These are phyloP conservation scores for Hirundichthys speculiger DNA, from an alignment of 2,113 vertebrate species.

Conservation along the genomic window DNA sequence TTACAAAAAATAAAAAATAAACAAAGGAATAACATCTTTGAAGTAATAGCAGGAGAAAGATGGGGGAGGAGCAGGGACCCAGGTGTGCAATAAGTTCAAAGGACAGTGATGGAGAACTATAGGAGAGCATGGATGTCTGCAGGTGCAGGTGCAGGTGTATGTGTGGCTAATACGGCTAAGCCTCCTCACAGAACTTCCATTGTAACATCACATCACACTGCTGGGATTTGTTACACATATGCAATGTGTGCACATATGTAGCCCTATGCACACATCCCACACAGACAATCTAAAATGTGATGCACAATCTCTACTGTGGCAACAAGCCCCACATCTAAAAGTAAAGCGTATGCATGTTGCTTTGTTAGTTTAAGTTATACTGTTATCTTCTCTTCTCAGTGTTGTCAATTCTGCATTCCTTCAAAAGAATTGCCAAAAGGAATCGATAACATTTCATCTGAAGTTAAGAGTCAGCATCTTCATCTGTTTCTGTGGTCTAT, in stretches of 20 bases:
- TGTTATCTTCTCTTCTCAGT: too few species aligned
- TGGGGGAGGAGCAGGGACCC: background rate
- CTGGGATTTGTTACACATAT: constrained; percentile 48
- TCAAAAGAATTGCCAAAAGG: background rate
- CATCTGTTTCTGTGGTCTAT: constrained; percentile 7
- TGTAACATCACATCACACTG: constrained; percentile 57
- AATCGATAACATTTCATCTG: background rate
- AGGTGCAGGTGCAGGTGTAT: constrained; percentile 44
- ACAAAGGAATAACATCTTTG: constrained; percentile 24
- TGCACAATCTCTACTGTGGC: too few species aligned
- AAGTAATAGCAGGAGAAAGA: constrained; percentile 5
- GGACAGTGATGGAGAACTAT: constrained; percentile 11
- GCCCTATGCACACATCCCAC: background rate
- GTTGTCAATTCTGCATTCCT: background rate
- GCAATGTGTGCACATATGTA: constrained; percentile 2
- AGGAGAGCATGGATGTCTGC: background rate
- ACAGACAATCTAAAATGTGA: background rate
- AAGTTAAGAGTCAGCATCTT: background rate
- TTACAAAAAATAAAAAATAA: constrained; percentile 13
- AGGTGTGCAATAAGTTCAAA: constrained; percentile 32
- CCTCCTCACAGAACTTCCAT: constrained; percentile 49
- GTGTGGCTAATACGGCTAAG: constrained; percentile 67
- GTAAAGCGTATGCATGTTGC: too few species aligned
- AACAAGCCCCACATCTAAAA: too few species aligned
- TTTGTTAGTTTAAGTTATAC: too few species aligned